Evolutionary conservation across 2,888 invertebrate species (phyloP).

Genomic region (Melanostoma mellinum): DNA sequence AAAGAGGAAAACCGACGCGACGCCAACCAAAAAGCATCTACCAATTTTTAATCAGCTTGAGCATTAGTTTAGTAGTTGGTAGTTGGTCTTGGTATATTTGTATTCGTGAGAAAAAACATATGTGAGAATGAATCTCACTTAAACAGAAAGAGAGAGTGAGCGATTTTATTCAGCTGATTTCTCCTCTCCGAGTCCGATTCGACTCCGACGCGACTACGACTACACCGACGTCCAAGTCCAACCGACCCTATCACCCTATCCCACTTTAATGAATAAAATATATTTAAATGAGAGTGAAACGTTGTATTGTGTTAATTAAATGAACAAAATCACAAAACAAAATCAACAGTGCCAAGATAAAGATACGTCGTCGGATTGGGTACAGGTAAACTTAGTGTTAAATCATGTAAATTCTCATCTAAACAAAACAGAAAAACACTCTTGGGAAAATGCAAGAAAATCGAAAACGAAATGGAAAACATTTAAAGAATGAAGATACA

Average conservation of each 20-base stretch:
- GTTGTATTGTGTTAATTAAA: conserved; percentile 6
- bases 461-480: conserved; percentile 38
- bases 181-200: not conserved
- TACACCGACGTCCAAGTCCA: too few species aligned
- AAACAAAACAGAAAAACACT: not conserved
- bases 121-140: not conserved
- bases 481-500: conserved; percentile 11
- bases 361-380: not conserved
- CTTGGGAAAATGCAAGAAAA: conserved; percentile 25
- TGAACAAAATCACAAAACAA: conserved; percentile 11
- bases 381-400: too few species aligned
- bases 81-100: not conserved
- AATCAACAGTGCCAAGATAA: not conserved
- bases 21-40: too few species aligned
- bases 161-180: conserved; percentile 61
- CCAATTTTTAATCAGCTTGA: conserved; percentile 8
- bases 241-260: too few species aligned
- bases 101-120: conserved; percentile 20
- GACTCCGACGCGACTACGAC: too few species aligned
- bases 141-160: conserved; percentile 65
- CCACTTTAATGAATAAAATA: conserved; percentile 22
- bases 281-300: conserved; percentile 63
- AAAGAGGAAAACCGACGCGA: not conserved
- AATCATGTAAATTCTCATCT: too few species aligned
- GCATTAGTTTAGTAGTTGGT: not conserved